Percentiles rank a stretch among this genome's conserved stretches.
phyloP scores from a whole-genome alignment of 2,797 vertebrate genomes.

The Jordanella pulchra region DNA sequence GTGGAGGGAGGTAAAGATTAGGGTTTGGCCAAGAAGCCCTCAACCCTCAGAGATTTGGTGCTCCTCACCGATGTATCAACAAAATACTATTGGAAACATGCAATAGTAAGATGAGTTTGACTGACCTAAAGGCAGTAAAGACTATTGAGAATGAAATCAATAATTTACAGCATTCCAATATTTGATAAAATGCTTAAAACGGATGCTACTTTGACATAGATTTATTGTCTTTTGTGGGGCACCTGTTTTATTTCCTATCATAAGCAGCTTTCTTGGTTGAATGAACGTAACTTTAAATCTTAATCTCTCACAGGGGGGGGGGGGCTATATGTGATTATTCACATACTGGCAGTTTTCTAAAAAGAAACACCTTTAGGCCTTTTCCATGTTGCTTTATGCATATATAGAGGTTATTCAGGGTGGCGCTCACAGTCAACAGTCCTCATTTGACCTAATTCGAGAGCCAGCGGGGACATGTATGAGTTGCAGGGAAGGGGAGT shows the following conservation, averaged over 20 bases:
- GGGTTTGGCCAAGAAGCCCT: too few relatives aligned
- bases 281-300: not conserved
- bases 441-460: conserved; percentile 77
- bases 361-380: not conserved
- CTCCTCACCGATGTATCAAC: not conserved
- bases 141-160: not conserved
- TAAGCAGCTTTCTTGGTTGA: not conserved
- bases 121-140: not conserved
- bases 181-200: not conserved
- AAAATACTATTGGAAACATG: not conserved
- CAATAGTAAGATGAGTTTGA: not conserved
- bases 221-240: not conserved
- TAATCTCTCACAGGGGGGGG: not conserved
- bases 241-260: not conserved
- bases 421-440: conserved; percentile 39
- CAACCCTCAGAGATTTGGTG: not conserved
- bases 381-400: conserved; percentile 28
- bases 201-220: not conserved
- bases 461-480: conserved; percentile 64
- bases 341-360: not conserved
- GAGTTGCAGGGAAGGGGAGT: conserved; percentile 31
- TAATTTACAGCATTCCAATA: not conserved
- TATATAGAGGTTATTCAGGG: conserved; percentile 32
- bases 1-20: too few relatives aligned
- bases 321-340: not conserved